phyloP scores from a whole-genome alignment of 2,888 invertebrate species.

The Eulithis prunata region DNA sequence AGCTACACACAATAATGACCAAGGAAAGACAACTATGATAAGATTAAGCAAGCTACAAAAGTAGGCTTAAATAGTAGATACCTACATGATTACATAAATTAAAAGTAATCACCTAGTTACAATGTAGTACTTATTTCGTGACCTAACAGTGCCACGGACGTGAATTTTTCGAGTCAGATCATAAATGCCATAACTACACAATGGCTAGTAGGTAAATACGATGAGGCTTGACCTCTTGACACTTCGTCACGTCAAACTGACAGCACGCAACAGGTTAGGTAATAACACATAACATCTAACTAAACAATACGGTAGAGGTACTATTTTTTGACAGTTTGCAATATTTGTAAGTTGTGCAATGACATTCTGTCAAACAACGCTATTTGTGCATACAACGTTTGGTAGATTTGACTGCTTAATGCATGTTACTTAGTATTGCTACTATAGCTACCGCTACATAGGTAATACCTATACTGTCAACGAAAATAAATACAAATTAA shows the following conservation, averaged over 20 bases:
- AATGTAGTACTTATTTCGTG: slow-evolving; percentile 11
- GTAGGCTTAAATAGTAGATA: too few relatives aligned
- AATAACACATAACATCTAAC: not conserved
- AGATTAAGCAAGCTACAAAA: too few relatives aligned
- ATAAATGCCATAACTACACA: slow-evolving; percentile 15
- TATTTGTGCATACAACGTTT: too few relatives aligned
- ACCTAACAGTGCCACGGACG: slow-evolving; percentile 17
- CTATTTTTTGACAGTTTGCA: not conserved
- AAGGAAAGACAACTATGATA: too few relatives aligned
- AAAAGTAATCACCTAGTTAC: slow-evolving; percentile 2
- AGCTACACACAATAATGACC: not conserved
- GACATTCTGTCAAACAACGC: too few relatives aligned
- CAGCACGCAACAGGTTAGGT: slow-evolving; percentile 21
- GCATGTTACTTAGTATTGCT: too few relatives aligned
- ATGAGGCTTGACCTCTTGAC: slow-evolving; percentile 25
- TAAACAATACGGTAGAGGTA: not conserved
- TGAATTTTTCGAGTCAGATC: slow-evolving; percentile 7
- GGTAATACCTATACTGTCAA: too few relatives aligned
- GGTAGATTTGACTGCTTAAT: too few relatives aligned
- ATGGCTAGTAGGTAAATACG: slow-evolving; percentile 1
- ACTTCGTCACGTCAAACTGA: slow-evolving; percentile 12
- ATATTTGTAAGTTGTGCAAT: too few relatives aligned
- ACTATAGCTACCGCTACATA: too few relatives aligned
- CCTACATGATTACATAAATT: not conserved
- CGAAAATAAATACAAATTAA: too few relatives aligned